Base-by-base conservation (phyloP, 2,888 invertebrate species). In the Pocota personata region DNA sequence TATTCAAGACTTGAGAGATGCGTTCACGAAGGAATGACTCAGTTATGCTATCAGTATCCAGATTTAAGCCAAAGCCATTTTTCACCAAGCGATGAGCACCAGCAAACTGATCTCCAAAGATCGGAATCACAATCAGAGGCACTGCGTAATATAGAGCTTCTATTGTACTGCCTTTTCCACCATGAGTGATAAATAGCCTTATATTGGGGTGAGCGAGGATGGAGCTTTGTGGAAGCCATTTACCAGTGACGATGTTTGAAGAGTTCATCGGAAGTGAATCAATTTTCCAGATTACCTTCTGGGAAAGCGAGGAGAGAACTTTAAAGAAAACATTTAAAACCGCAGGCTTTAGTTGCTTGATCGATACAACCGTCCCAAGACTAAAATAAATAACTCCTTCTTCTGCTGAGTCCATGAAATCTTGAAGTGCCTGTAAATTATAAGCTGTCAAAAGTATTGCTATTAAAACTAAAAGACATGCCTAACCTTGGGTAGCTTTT, bases 141-240 rank as follows among this genome's bases (percentile, higher is more conserved):
- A 96, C 95, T 2, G 95, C 96, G 89, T 96, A 95, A 91, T 95
- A 96, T 24, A 96, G 95, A 0, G 96, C 95, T 91, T 97, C 96
- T 89, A 95, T 95, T 92, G 96, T 94, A 88, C 96, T 96, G 27
- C 96, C 94, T 0, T 96, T 93, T 14, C 96, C 97, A 3, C 92
- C 90, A 19, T 90, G 90, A 0, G 91, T 90, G 16, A 91, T 89
- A 64, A 92, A 91, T 3, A 92, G 73, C 24, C 94, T 94, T 10
- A 95, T 94, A 90, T 95, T 95, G 0, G 94, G 94, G 89, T 96
- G 96, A 19, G 95, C 95, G 75, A 97, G 92, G 89, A 97, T 94
- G 90, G 96, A 95, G 87, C 95, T 94, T 89, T 97, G 97, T 8
- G 93, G 93, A 84, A 93, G 89, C 93, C 93, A 93, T 27, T 91